Evolutionary conservation across 2,888 invertebrate genomes (phyloP), one percentile per base, ranked within the genome.

Genomic region (Apantesis nais): DNA sequence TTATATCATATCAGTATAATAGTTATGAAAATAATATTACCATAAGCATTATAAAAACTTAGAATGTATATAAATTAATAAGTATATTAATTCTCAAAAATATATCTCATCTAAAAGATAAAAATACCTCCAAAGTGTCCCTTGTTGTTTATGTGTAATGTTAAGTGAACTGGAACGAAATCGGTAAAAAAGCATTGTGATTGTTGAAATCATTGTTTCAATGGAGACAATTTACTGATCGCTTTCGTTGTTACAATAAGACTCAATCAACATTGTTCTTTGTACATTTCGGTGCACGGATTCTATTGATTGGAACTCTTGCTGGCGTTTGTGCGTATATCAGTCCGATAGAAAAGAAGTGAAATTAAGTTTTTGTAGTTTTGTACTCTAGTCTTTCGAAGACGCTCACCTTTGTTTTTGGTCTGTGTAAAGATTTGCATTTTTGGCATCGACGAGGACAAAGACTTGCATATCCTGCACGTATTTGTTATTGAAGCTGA

Each of bases 221-320:
- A 48, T 29, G 31, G 31, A 81, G 86, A 85, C 63, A 48, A 64
- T 79, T 81, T 81, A 77, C 76, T 78, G 73, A 75, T 80, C 80
- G 78, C 80, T 82, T 81, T 77, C 71, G 79, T 78, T 76, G 79
- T 78, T 78, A 78, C 77, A 79, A 80, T 81, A 78, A 81, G 81
- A 82, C 79, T 78, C 85, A 86, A 85, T 86, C 84, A 85, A 86
- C 86, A 76, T 83, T 78, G 81, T 76, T 72, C 72, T 68, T 67
- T 72, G 77, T 70, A 68, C 71, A 74, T 79, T 80, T 71, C 67
- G 75, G 37, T 37, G 61, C 61, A 0, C 63, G 74, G 69, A 72
- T 77, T 77, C 78, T 83, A 82, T 86, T 80, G 83, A 82, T 76
- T 78, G 79, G 76, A 78, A 76, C 73, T 60, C 66, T 68, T 72